These are phyloP conservation scores for Bursaphelenchus okinawaensis DNA, from an alignment of 2,888 invertebrate species.

Conservation along the genomic window DNA sequence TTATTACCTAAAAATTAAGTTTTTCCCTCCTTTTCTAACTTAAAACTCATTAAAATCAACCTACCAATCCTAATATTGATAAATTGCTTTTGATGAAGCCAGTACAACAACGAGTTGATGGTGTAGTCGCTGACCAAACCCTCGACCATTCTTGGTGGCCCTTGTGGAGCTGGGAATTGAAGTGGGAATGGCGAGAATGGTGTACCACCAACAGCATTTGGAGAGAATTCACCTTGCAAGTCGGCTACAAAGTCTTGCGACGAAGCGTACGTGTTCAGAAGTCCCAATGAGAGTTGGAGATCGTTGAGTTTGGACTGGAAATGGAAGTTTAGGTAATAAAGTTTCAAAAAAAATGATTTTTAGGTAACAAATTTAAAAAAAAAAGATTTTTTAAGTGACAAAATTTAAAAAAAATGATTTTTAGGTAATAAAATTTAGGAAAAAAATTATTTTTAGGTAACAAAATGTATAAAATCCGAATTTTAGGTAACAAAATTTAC, in stretches of 20 bases:
- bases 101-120: conserved; percentile 51
- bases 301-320: conserved; percentile 42
- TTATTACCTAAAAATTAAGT: too few relatives aligned
- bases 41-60: neutral
- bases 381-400: too few relatives aligned
- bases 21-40: neutral
- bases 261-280: conserved; percentile 48
- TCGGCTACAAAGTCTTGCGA: conserved; percentile 49
- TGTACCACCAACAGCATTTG: conserved; percentile 38
- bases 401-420: conserved; percentile 5
- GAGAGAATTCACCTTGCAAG: conserved; percentile 50
- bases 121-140: conserved; percentile 49
- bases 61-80: neutral
- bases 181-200: conserved; percentile 53
- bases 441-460: neutral
- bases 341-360: neutral
- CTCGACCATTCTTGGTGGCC: conserved; percentile 49
- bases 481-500: conserved; percentile 17
- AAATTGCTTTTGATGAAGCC: conserved; percentile 38
- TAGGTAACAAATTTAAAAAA: neutral
- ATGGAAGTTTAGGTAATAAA: conserved; percentile 17
- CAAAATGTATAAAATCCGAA: neutral
- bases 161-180: conserved; percentile 40
- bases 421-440: conserved; percentile 14
- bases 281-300: conserved; percentile 43